Evolutionary conservation across 2,797 vertebrate species (phyloP).

Genomic region (Sphaeramia orbicularis): DNA sequence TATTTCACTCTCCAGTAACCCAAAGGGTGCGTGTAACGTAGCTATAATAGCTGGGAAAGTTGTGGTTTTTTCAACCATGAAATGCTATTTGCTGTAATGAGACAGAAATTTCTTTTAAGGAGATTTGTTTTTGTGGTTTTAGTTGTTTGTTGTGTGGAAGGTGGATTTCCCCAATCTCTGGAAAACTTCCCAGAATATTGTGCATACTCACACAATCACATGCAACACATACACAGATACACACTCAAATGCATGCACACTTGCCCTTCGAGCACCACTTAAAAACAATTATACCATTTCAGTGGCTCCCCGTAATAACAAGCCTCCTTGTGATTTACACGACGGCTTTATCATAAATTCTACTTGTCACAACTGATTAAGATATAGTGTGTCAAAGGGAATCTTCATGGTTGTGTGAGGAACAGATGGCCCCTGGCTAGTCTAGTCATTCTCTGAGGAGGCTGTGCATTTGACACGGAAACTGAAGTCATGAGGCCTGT

Average conservation of each 20-base stretch:
- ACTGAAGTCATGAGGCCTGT: conserved; percentile 61
- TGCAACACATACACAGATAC: conserved; percentile 37
- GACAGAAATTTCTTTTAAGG: conserved; percentile 52
- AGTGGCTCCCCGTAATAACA: conserved; percentile 72
- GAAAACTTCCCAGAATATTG: conserved; percentile 72
- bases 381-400: conserved; percentile 55
- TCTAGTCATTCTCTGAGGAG: conserved; percentile 17
- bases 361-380: conserved; percentile 64
- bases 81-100: conserved; percentile 67
- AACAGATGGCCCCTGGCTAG: conserved; percentile 55
- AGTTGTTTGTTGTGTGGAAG: conserved; percentile 71
- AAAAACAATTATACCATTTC: conserved; percentile 76
- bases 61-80: conserved; percentile 57
- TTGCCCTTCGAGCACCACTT: conserved; percentile 62
- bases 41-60: conserved; percentile 59
- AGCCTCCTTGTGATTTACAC: conserved; percentile 68
- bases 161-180: conserved; percentile 74
- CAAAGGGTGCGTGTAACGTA: conserved; percentile 51
- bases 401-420: conserved; percentile 33
- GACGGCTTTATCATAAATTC: conserved; percentile 55
- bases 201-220: conserved; percentile 61
- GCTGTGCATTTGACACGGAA: conserved; percentile 54
- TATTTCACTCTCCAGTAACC: conserved; percentile 45
- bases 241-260: conserved; percentile 20
- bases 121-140: conserved; percentile 72